Base-by-base conservation (phyloP, 1,140 invertebrate genomes). In the Dendrolimus kikuchii region DNA sequence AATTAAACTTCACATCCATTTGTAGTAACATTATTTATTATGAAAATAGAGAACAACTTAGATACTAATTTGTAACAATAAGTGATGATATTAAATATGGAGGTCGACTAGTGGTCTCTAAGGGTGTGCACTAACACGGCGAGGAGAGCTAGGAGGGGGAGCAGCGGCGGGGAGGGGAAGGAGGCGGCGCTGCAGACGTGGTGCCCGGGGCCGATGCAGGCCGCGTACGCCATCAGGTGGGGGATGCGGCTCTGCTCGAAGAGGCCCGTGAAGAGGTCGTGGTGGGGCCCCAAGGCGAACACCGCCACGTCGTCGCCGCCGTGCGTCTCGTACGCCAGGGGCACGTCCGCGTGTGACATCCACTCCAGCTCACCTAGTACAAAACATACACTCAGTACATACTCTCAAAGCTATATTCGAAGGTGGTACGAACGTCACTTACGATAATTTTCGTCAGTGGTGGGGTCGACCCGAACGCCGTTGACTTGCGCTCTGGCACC, bases 231-330 rank as follows among this genome's bases (percentile, higher is more conserved):
- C 43, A 45, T 45, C 4, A n/a, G 43, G 43, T 45, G 43, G n/a
- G 43, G 43, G 6, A 45, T 8, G 43, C 23, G 43, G 43, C 43
- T 45, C 43, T 45, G 43, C 43, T 45, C 43, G 43, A 9, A 45
- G n/a, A 45, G 43, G n/a, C 43, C 43, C 43, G 43, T 9, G 43
- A 45, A 45, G n/a, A 45, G n/a, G 7, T 6, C 43, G 43, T 45
- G 43, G 43, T 45, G 43, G 5, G 43, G 90, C 2, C 90, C 90
- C 4, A 64, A 72, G 9, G 90, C 88, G 62, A 88, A 91, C 6
- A 92, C 89, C 0, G 78, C 87, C 4, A 91, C 90, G 75, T 92
- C 91, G 39, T 92, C 91, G 7, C 90, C 91, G 7, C 90, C 91
- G 66, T 92, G 91, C 50, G 40, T 87, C 86, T 63, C 61, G n/a